Percentiles rank a stretch among this genome's conserved stretches.
Conservation (phyloP, 2,888 invertebrate species). For the Lissonota sp. region DNA sequence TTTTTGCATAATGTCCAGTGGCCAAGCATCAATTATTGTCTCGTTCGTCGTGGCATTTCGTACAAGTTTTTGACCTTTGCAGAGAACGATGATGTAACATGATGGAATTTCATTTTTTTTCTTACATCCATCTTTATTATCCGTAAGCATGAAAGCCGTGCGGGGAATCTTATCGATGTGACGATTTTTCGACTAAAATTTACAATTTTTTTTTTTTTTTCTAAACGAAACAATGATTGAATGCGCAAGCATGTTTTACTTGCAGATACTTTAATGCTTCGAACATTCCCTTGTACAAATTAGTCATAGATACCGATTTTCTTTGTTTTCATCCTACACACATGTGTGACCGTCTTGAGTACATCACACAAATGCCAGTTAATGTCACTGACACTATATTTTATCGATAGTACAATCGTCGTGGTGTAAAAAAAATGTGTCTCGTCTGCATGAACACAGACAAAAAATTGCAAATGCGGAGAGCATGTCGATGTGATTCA, state of each 20-base stretch:
- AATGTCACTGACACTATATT: conserved; percentile 33
- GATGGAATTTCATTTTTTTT: background rate
- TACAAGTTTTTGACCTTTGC: conserved; percentile 31
- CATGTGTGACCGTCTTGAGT: conserved; percentile 55
- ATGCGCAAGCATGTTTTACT: conserved; percentile 39
- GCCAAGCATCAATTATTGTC: conserved; percentile 5
- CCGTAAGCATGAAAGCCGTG: conserved; percentile 26
- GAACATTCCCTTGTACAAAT: conserved; percentile 62
- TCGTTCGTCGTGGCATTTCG: conserved; percentile 4
- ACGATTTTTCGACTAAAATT: background rate
- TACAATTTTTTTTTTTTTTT: conserved; percentile 5
- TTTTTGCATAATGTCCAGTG: conserved; percentile 40
- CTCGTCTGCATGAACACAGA: conserved; percentile 71
- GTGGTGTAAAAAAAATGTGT: conserved; percentile 55
- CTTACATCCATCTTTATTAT: conserved; percentile 11
- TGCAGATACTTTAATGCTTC: conserved; percentile 47
- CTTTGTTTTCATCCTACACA: conserved; percentile 45
- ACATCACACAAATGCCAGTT: conserved; percentile 38
- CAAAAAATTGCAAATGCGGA: conserved; percentile 56
- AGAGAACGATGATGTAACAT: conserved; percentile 20
- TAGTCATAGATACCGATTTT: conserved; percentile 59
- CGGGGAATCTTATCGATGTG: no score
- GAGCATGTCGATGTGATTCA: conserved; percentile 69
- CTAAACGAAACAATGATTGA: conserved; percentile 1
- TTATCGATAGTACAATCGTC: conserved; percentile 40